Base-by-base conservation (phyloP, 2,888 invertebrate genomes). In the Polydrusus pterygomalis region DNA sequence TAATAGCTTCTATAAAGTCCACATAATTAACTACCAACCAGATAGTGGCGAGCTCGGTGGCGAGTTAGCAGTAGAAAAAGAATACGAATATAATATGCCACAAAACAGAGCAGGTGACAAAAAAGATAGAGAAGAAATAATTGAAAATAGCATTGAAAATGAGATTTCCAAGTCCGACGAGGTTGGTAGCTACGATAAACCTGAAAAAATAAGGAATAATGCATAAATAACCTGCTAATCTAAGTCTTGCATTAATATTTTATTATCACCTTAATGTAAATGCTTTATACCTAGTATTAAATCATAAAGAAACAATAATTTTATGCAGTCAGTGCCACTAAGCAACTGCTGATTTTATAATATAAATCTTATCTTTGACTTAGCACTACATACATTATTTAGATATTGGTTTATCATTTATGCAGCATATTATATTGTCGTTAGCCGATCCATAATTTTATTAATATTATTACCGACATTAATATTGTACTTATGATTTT, bases 1-100 rank as follows among this genome's bases (percentile, higher is more conserved):
- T 9, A 87, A 86, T 11, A 83, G 87, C 9, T 83, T 88, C 76
- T 86, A 89, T 83, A 88, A 89, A 78, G 86, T 90, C 1, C 87
- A 88, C 45, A 84, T 88, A 1, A 85, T 90, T 72, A 89, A 90
- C 79, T 86, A 90, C 6, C 86, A 87, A 77, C 89, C 89, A 0
- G 83, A 87, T 72, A 81, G 82, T 54, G 78, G 78, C 34, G 84
- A 83, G 74, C 10, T 75, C 25, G 80, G 82, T 54, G 78, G 78
- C 34, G 84, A 83, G 74, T 11, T 75, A 34, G 80, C 81, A 0
- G 83, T 84, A 7, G 81, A 82, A 73, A 80, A 77, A 47, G 78
- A 81, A 45, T 80, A 81, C 6, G 83, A 84, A 77, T 74, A 63
- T 11, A n/a, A n/a, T n/a, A 63, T 70, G 0, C 47, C 70, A 7